phyloP scores from a whole-genome alignment of 2,113 vertebrate genomes.

The Platichthys flesus region DNA sequence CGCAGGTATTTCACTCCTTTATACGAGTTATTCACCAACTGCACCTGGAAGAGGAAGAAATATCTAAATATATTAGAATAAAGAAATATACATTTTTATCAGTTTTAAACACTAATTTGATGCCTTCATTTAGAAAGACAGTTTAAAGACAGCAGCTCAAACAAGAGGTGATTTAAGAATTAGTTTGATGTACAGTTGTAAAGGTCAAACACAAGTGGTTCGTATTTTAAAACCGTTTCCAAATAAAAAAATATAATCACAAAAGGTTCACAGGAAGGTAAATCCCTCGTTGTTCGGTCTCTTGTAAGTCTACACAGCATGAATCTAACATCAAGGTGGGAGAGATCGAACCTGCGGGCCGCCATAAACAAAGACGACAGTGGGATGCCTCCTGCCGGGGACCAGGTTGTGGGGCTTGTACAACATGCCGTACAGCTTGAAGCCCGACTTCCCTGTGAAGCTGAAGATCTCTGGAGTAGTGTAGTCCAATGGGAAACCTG shows the following conservation, averaged over 20 bases:
- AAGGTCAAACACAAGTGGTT: too few relatives aligned
- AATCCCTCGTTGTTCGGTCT: neutral
- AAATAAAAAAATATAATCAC: neutral
- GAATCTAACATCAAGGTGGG: neutral
- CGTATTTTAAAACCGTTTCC: too few relatives aligned
- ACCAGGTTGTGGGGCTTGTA: conserved; percentile 91
- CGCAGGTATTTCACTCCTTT: conserved; percentile 95
- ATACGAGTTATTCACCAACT: conserved; percentile 96
- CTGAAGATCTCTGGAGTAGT: conserved; percentile 92
- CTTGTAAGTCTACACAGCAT: neutral
- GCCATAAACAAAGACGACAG: conserved; percentile 93
- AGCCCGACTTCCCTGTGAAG: conserved; percentile 88
- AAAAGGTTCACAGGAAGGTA: neutral
- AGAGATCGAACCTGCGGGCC: conserved; percentile 89
- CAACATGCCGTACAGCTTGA: conserved; percentile 92
- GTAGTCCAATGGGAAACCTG: conserved; percentile 88
- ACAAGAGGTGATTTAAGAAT: too few relatives aligned
- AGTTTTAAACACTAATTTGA: neutral
- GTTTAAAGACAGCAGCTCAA: too few relatives aligned
- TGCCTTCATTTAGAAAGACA: too few relatives aligned
- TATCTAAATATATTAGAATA: too few relatives aligned
- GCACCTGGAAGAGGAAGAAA: conserved; percentile 82
- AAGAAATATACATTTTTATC: too few relatives aligned
- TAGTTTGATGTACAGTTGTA: too few relatives aligned
- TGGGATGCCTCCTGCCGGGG: conserved; percentile 91